Evolutionary conservation across 2,888 invertebrate species (phyloP), one percentile per base, ranked within the genome.

Genomic region (Drosophila trichaetosa): DNA sequence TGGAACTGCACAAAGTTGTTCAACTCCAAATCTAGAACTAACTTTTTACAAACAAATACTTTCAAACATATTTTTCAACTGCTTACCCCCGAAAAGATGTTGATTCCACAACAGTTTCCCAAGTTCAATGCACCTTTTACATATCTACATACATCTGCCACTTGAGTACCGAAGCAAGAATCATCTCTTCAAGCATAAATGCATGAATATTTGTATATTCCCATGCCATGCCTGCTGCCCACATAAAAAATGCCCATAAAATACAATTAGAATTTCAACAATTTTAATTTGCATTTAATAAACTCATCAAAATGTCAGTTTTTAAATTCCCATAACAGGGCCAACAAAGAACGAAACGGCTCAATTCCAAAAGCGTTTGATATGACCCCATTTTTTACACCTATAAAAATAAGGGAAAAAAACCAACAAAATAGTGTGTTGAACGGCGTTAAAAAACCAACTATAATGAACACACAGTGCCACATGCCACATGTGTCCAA

Each of bases 231-330:
- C 34, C n/a, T 36, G 46, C 58, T 63, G 42, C 77, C 86, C 83
- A 80, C 87, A 82, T 67, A 46, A 69, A 64, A 65, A 63, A 70
- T 63, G 81, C 46, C 61, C 66, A 89, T 85, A 85, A 89, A 85
- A 87, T 63, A 59, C 78, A 85, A 85, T 85, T 85, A 85, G 76
- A 80, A 80, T 84, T 89, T 87, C 60, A 84, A 85, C 73, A 77
- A 87, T 87, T 85, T 84, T 89, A 78, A 85, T 85, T 89, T 89
- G 89, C 85, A 85, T 85, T 85, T 85, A 85, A 85, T 85, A 85
- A 89, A 87, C 85, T 82, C 89, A 79, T 85, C 73, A 84, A 87
- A 76, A 71, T 48, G 40, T 63, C 16, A 16, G 21, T 73, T 76
- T 73, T 72, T 56, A 62, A 79, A 83, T 74, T 72, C 76, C 53